Percentiles rank a stretch among this genome's conserved stretches.
Evolutionary conservation across 2,113 vertebrate genomes (phyloP).

Genomic region (Actenoides lindsayi): DNA sequence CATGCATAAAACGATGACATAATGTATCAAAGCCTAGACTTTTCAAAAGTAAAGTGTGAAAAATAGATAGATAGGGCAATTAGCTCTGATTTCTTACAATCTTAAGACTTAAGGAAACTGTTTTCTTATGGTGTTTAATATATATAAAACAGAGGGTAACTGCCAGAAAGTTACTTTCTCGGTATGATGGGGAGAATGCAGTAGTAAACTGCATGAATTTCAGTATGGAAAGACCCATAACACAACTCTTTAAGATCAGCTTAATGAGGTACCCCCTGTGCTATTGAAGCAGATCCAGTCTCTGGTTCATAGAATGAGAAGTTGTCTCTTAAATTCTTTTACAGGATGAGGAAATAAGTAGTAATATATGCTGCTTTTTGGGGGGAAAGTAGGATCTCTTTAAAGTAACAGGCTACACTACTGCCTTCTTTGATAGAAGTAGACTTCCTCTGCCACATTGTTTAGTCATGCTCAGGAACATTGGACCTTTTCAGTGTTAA

Average conservation of each 20-base stretch:
- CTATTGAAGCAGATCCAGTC: not conserved
- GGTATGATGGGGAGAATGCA: not conserved
- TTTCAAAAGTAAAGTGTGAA: not conserved
- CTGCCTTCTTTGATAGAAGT: not conserved
- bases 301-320: not conserved
- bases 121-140: not conserved
- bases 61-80: not conserved
- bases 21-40: not conserved
- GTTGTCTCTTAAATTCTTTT: not conserved
- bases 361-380: not conserved
- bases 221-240: not conserved
- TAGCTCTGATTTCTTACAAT: not conserved
- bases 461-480: not conserved
- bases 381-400: not conserved
- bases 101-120: not conserved
- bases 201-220: not conserved
- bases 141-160: not conserved
- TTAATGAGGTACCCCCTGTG: not conserved
- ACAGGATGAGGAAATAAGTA: not conserved
- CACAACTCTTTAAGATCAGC: not conserved
- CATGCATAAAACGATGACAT: constrained; percentile 26
- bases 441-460: not conserved
- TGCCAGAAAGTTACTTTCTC: not conserved
- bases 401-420: not conserved
- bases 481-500: not conserved